Evolutionary conservation across 2,113 vertebrate genomes (phyloP), one percentile per base, ranked within the genome.

Genomic region (Perca fluviatilis): DNA sequence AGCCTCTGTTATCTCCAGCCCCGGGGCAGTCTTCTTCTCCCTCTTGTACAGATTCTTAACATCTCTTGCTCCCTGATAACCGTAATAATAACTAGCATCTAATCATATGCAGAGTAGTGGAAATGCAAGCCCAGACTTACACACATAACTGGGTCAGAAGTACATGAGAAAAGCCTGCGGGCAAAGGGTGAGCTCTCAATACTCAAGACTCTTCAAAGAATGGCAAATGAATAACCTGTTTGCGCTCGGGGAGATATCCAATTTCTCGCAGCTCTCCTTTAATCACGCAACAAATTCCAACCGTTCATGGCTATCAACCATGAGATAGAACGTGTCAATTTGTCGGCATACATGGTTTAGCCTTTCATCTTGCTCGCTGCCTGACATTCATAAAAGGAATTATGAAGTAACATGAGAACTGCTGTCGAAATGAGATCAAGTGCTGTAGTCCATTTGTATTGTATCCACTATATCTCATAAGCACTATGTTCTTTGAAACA

Each of bases 91-190:
- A 77, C 56, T 51, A 86, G 46, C 64, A 70, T 64, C 53, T 72
- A 83, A 89, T 91, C 83, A 69, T 76, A 88, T 82, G 67, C 79
- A 77, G 65, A 68, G 33, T 27, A 49, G 56, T 79, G 75, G 71
- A 80, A 89, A 86, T 77, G 60, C 74, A 89, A 80, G 70, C 57
- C 63, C 65, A 76, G 70, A 66, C 63, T 79, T 72, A 68, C 9
- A 6, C 63, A 69, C 75, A 83, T 69, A 86, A 77, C 63, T 89
- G 81, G 87, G 82, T 90, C 78, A 83, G 75, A 89, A 88, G 87
- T 87, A 78, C 84, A 72, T 73, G 82, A 86, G 66, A 84, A 79
- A 80, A 86, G 71, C 87, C 85, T 65, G 47, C 7, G 50, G 90
- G 74, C 64, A 49, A 86, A 86, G 88, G 67, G 62, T 87, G 67